phyloP scores from a whole-genome alignment of 1,140 invertebrate genomes.

The Drepana arcuata region DNA sequence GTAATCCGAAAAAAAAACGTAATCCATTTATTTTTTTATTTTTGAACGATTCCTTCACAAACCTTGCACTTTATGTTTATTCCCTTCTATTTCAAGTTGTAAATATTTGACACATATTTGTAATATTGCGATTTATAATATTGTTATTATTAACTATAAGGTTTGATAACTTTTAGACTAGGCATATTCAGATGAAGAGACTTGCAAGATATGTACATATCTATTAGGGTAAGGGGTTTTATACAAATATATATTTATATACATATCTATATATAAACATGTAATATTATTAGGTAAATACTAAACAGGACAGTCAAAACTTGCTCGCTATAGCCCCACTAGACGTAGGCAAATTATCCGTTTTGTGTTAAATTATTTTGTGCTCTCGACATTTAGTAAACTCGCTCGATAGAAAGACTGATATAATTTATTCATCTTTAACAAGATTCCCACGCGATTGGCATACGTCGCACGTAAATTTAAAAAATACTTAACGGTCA shows the following conservation, averaged over 20 bases:
- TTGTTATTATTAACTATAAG: conserved; percentile 58
- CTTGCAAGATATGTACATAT: conserved; percentile 68
- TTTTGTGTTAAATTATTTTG: too few relatives aligned
- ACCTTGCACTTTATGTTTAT: too few relatives aligned
- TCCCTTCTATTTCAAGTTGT: too few relatives aligned
- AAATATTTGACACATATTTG: conserved; percentile 66
- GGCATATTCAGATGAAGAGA: conserved; percentile 59
- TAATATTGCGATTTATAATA: conserved; percentile 61
- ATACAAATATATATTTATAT: conserved; percentile 14
- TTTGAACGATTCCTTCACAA: too few relatives aligned
- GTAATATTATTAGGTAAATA: conserved; percentile 4
- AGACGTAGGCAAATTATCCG: too few relatives aligned
- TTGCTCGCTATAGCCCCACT: conserved; percentile 11
- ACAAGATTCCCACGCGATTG: too few relatives aligned
- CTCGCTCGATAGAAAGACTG: too few relatives aligned
- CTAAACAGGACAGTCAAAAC: conserved; percentile 7
- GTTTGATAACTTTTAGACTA: conserved; percentile 53
- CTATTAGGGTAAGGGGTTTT: conserved; percentile 60
- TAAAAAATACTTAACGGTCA: too few relatives aligned
- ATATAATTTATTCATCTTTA: too few relatives aligned
- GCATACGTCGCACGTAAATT: too few relatives aligned
- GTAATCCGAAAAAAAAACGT: too few relatives aligned
- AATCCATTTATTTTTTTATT: conserved; percentile 17
- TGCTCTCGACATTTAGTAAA: too few relatives aligned
- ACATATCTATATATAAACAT: background rate